phyloP scores from a whole-genome alignment of 1,140 invertebrate genomes.

The Drosophila pseudoananassae region DNA sequence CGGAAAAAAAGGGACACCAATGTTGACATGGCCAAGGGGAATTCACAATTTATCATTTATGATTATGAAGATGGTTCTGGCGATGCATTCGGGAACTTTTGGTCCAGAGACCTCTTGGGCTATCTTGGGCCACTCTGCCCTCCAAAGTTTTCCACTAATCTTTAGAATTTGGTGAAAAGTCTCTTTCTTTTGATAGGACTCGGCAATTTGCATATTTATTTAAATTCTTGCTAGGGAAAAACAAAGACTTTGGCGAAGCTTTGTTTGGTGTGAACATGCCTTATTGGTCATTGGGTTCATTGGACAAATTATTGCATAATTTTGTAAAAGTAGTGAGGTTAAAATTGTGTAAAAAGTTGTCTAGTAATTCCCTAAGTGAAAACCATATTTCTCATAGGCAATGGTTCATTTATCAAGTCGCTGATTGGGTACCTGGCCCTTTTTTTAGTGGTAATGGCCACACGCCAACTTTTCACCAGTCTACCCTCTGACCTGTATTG shows the following conservation, averaged over 20 bases:
- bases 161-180: constrained; percentile 32
- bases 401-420: neutral
- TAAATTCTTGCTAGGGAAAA: constrained; percentile 12
- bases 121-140: constrained; percentile 21
- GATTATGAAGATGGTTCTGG: constrained; percentile 54
- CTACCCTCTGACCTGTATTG: constrained; percentile 26
- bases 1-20: constrained; percentile 38
- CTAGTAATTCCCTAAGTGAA: neutral
- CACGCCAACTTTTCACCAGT: constrained; percentile 27
- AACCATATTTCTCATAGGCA: neutral
- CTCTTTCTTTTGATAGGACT: constrained; percentile 40
- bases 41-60: constrained; percentile 70
- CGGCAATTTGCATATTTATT: constrained; percentile 60
- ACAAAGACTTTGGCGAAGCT: neutral
- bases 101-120: constrained; percentile 14
- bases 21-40: constrained; percentile 60
- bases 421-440: constrained; percentile 26
- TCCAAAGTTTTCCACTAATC: constrained; percentile 49
- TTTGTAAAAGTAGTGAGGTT: neutral
- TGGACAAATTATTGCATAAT: neutral
- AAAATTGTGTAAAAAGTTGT: neutral
- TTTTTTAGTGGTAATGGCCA: constrained; percentile 50
- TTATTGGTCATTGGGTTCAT: neutral
- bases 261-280: neutral
- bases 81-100: constrained; percentile 25